Evolutionary conservation across 2,113 vertebrate species (phyloP), one percentile per base, ranked within the genome.

Genomic region (Stigmatopora nigra): DNA sequence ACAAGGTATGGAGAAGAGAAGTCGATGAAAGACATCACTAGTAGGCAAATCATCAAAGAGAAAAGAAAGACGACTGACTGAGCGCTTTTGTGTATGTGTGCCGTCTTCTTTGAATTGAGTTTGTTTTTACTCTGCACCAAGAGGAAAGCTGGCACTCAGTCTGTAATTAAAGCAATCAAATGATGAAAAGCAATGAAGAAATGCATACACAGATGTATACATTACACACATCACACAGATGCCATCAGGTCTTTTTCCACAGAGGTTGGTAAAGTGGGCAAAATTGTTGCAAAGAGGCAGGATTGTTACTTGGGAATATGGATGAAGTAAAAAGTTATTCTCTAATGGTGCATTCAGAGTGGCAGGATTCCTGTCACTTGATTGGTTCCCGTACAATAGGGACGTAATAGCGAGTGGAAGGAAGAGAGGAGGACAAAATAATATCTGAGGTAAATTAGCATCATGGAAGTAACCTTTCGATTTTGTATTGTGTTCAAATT

Each of bases 141-240:
- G 80, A 79, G 77, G 82, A 74, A 84, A 85, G 72, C 75, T 78
- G 78, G 82, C 77, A 82, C 78, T 82, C 74, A 84, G 84, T 79
- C 87, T 90, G 81, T 89, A 90, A 92, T 92, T 91, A 92, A 89
- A 81, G 82, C 85, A 87, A 89, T 91, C 86, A 87, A 83, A 88
- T 86, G 86, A 85, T 86, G 80, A 87, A 84, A 77, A 74, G 64
- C 74, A 75, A 80, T 72, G 74, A 79, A 84, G 75, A 77, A 71
- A 68, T 38, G 15, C 31, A 41, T 64, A 51, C 62, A 68, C 68
- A 47, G 49, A 55, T 38, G 35, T 22, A 11, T 20, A n/a, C 25
- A 69, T 19, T 36, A 3, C 3, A 61, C 61, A 67, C 22, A 63
- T 12, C 57, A 38, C 8, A 15, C 4, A 45, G n/a, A 44, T 44